Conservation (phyloP, 2,113 vertebrate species). For the Erythrolamprus reginae region DNA sequence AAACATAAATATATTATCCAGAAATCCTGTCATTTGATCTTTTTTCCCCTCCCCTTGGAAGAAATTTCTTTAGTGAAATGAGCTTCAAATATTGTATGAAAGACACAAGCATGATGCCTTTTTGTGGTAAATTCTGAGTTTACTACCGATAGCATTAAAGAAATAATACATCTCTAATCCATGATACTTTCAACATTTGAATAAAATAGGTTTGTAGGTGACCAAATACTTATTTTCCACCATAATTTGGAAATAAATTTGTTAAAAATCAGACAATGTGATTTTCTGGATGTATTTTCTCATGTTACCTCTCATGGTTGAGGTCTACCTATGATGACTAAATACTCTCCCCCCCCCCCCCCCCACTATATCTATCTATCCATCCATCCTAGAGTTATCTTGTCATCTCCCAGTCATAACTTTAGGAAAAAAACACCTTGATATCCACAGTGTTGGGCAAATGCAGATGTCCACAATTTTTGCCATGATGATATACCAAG, state of each 20-base stretch:
- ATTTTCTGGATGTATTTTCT: too few relatives aligned
- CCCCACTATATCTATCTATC: neutral
- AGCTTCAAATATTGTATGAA: neutral
- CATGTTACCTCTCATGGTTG: too few relatives aligned
- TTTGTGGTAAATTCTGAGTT: neutral
- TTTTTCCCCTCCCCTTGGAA: neutral
- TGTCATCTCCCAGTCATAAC: neutral
- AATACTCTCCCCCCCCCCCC: too few relatives aligned
- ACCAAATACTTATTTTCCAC: too few relatives aligned
- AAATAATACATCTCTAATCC: neutral
- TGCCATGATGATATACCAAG: neutral
- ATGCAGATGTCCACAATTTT: neutral
- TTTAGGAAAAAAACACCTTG: neutral
- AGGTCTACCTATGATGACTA: too few relatives aligned
- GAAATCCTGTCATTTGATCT: slow-evolving; percentile 15
- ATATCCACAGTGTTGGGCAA: neutral
- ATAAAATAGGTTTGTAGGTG: neutral
- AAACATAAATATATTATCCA: neutral
- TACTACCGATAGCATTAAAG: neutral
- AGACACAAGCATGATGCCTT: neutral
- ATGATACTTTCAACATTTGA: neutral
- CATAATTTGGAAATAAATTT: too few relatives aligned
- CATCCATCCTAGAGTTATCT: neutral
- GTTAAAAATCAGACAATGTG: too few relatives aligned
- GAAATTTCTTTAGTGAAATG: neutral